Conservation (phyloP, 2,113 vertebrate species). For the Raja brachyura region DNA sequence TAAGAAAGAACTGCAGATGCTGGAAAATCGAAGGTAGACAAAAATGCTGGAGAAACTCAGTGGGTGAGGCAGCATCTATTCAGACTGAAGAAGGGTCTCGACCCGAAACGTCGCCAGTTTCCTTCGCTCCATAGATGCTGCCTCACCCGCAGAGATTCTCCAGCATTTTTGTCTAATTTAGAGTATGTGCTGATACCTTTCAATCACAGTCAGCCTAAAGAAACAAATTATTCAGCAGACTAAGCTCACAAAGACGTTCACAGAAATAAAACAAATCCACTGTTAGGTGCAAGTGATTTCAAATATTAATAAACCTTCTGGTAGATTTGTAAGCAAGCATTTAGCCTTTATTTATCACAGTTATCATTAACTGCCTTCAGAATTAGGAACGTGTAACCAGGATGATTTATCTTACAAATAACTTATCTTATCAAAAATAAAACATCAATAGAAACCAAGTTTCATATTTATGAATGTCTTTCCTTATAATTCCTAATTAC, state of each 20-base stretch:
- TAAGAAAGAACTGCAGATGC: no score
- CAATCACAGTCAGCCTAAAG: background rate
- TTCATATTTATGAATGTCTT: background rate
- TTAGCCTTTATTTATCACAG: background rate
- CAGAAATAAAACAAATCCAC: background rate
- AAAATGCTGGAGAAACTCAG: no score
- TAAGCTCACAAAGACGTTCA: background rate
- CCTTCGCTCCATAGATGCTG: no score
- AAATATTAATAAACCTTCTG: background rate
- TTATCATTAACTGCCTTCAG: background rate
- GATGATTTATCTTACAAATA: background rate
- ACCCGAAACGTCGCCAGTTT: no score
- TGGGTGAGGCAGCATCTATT: no score
- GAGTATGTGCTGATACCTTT: background rate
- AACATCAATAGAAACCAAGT: background rate
- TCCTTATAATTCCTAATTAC: slow-evolving; percentile 47
- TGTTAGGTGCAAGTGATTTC: background rate
- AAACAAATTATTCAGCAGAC: background rate
- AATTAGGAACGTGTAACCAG: background rate
- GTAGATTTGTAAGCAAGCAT: background rate
- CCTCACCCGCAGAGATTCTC: no score
- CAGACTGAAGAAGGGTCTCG: no score
- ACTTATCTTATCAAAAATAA: background rate
- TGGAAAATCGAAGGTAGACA: no score
- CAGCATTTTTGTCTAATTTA: background rate